Base-by-base conservation (phyloP, 2,888 invertebrate genomes). In the Ariolimax columbianus region DNA sequence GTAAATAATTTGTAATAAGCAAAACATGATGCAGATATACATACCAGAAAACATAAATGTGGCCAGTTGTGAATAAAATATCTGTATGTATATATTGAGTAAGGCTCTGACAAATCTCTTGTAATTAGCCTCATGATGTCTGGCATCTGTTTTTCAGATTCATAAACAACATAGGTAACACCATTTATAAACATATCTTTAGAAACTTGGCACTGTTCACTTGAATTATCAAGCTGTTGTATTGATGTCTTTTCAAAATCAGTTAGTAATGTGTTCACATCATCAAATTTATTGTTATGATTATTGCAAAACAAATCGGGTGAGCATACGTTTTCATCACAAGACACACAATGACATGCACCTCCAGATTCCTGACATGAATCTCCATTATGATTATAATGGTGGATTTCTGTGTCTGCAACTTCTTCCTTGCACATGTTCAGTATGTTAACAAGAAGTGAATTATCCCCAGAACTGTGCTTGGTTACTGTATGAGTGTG, bases 1-100 rank as follows among this genome's bases (percentile, higher is more conserved):
- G 47, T 47, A 14, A 47, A 47, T 47, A 14, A 9, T 6, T 6
- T 14, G 9, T 47, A 9, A 47, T 6, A 14, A 47, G 14, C 6
- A 47, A 47, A 14, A 47, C 47, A 47, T 14, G 9, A 9, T 47
- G 47, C 23, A 55, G 23, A 55, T 23, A 40, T 26, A 86, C 96
- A 95, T 95, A 97, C 97, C 95, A 99, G 95, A 95, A 98, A 98
- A 95, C 99, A 99, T 90, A 99, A 95, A 95, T 99, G 97, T 94
- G 99, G 99, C 99, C 99, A 99, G 95, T 99, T 99, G 95, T 99
- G 98, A 94, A 99, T 99, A 95, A 99, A 99, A 96, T 99, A 99
- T 95, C 99, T 96, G 95, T 99, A 99, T 51, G 99, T 99, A 95
- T 99, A 99, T 95, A 99, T 99, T 89, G 99, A 99, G 95, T 99